Percentiles rank a stretch among this genome's conserved stretches.
These are phyloP conservation scores for Acyrthosiphon pisum DNA, from an alignment of 1,140 invertebrate species.

Conservation along the genomic window DNA sequence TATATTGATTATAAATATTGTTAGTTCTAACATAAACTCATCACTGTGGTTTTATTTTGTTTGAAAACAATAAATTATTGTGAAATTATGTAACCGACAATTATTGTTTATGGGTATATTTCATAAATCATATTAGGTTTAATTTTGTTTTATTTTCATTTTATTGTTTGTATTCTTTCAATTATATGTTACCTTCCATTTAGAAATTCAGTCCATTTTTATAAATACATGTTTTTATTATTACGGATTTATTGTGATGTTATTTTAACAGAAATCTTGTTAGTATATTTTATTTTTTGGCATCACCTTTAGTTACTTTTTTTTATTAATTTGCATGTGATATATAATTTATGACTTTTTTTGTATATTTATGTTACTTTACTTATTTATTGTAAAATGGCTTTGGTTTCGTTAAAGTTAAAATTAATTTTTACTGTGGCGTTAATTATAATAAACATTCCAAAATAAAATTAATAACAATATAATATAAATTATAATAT, in stretches of 20 bases:
- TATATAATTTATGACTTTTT: conserved; percentile 43
- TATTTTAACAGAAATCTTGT: conserved; percentile 43
- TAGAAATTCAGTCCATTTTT: conserved; percentile 44
- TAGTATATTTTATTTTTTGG: conserved; percentile 15
- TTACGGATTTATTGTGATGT: conserved; percentile 42
- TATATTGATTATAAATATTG: background rate
- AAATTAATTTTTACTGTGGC: conserved; percentile 3
- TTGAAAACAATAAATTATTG: background rate
- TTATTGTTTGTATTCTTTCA: conserved; percentile 8
- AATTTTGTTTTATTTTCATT: conserved; percentile 8
- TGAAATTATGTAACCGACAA: background rate
- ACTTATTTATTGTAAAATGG: conserved; percentile 41
- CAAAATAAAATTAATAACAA: conserved; percentile 35
- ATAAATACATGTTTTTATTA: conserved; percentile 33
- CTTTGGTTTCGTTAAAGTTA: conserved; percentile 43
- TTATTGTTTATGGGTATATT: background rate
- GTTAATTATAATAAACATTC: conserved; percentile 41
- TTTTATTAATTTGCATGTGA: conserved; percentile 48
- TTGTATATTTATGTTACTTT: conserved; percentile 49
- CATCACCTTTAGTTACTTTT: conserved; percentile 25
- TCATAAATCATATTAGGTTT: background rate
- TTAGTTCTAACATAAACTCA: background rate
- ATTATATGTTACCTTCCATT: conserved; percentile 32
- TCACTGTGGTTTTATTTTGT: background rate
- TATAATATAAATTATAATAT: conserved; percentile 36